Evolutionary conservation across 2,797 vertebrate species (phyloP).

Genomic region (Chiroxiphia lanceolata): DNA sequence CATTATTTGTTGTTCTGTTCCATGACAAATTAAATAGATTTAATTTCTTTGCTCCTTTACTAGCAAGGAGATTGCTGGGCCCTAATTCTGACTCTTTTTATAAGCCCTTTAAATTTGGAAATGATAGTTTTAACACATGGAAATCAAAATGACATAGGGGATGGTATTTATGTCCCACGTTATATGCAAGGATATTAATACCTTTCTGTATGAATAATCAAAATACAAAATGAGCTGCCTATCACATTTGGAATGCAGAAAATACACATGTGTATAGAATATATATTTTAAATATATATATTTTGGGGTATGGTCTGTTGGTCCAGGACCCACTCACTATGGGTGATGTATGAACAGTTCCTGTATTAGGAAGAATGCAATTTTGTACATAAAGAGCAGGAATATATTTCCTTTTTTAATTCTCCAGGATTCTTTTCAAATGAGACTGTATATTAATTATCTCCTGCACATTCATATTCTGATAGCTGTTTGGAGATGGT

Average conservation of each 20-base stretch:
- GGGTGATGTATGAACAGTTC: background rate
- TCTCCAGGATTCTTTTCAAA: background rate
- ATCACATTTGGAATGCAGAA: background rate
- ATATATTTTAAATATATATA: background rate
- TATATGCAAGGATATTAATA: background rate
- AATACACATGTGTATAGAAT: background rate
- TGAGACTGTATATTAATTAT: background rate
- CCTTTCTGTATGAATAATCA: background rate
- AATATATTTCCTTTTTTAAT: background rate
- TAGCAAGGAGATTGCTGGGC: background rate
- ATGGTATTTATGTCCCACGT: background rate
- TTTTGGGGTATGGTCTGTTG: background rate
- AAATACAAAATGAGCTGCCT: background rate
- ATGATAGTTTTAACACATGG: background rate
- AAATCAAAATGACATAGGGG: background rate
- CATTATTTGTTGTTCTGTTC: background rate
- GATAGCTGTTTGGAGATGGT: background rate
- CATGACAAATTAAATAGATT: background rate
- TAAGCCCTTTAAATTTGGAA: background rate
- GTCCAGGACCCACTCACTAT: background rate
- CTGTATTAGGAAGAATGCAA: background rate
- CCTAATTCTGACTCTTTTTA: background rate
- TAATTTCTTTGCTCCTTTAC: background rate
- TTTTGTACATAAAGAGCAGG: background rate
- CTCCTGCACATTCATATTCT: background rate